These are phyloP conservation scores for Orchestes rusci DNA, from an alignment of 2,888 invertebrate genomes.

Conservation along the genomic window DNA sequence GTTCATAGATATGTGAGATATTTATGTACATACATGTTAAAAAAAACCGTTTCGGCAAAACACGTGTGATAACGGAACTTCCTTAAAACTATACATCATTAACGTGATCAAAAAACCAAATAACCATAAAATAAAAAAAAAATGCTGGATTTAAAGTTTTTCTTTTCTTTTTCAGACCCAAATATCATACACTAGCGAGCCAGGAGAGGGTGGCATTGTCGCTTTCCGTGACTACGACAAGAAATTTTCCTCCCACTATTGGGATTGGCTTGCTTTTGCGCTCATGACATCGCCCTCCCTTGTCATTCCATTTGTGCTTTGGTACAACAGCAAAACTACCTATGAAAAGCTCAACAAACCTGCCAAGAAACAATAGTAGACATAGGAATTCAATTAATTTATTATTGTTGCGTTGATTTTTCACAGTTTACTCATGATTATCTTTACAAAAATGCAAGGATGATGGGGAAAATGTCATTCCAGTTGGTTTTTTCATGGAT, in stretches of 20 bases:
- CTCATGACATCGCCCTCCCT: slow-evolving; percentile 94
- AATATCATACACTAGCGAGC: slow-evolving; percentile 73
- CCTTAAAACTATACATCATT: too few relatives aligned
- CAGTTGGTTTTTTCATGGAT: too few relatives aligned
- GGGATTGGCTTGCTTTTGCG: slow-evolving; percentile 95
- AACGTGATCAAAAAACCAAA: too few relatives aligned
- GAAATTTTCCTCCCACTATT: slow-evolving; percentile 93
- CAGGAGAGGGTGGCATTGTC: slow-evolving; percentile 92
- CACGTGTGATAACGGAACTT: too few relatives aligned
- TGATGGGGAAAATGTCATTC: too few relatives aligned
- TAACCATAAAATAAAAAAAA: too few relatives aligned
- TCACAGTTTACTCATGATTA: too few relatives aligned
- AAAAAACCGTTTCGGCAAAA: too few relatives aligned
- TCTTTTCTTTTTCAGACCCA: slow-evolving; percentile 63
- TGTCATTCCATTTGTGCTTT: slow-evolving; percentile 87
- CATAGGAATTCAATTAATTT: slow-evolving; percentile 14
- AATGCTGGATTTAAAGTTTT: too few relatives aligned
- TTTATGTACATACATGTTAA: too few relatives aligned
- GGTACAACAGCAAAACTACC: slow-evolving; percentile 92
- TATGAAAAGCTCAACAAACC: slow-evolving; percentile 74
- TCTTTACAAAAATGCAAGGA: too few relatives aligned
- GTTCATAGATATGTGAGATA: too few relatives aligned
- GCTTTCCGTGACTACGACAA: slow-evolving; percentile 90
- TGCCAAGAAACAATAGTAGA: slow-evolving; percentile 52
- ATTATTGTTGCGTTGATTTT: slow-evolving; percentile 9